Base-by-base conservation (phyloP, 2,113 vertebrate genomes). In the Charadrius vociferus region DNA sequence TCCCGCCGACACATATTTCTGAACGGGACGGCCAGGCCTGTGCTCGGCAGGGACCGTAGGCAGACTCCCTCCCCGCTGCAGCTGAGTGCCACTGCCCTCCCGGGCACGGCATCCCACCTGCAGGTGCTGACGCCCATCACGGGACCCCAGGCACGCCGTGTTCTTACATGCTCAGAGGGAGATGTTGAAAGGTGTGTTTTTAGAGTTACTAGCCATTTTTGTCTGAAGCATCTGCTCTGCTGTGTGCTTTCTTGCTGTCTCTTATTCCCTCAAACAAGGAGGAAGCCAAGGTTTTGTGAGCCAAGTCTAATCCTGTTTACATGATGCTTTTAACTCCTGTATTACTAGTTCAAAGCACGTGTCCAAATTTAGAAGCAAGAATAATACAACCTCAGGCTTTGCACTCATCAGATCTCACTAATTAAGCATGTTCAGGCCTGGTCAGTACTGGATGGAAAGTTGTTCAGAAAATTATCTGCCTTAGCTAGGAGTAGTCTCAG, bases 361-460 rank as follows among this genome's bases (percentile, higher is more conserved):
- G 81, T 95, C 83, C 94, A 97, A 82, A 95, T 95, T 93, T 95
- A 95, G 94, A 95, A 96, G 70, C 81, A 90, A 87, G 78, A 56
- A 50, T 91, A 89, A 89, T 61, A 91, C 86, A 87, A 80, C 94
- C 94, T 81, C 86, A 62, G 94, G 94, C 86, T 94, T 95, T 72
- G 58, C 45, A 14, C 66, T 93, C 83, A 88, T 97, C 83, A 82
- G 86, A 95, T 94, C 86, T 94, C 81, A 34, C 91, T 75, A 91
- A 91, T 93, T 75, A 94, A 96, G 84, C 94, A 26, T 90, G 95
- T 94, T 97, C 83, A 95, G 93, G n/a, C 94, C 94, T 94, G 91
- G 93, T 95, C 97, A 96, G 45, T 91, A 50, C 62, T 80, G 86
- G 78, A 73, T 80, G 37, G 81, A 87, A 95, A 88, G 45, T 12